These are phyloP conservation scores for Camelus dromedarius DNA, from an alignment of 2,113 vertebrate species.

Conservation along the genomic window DNA sequence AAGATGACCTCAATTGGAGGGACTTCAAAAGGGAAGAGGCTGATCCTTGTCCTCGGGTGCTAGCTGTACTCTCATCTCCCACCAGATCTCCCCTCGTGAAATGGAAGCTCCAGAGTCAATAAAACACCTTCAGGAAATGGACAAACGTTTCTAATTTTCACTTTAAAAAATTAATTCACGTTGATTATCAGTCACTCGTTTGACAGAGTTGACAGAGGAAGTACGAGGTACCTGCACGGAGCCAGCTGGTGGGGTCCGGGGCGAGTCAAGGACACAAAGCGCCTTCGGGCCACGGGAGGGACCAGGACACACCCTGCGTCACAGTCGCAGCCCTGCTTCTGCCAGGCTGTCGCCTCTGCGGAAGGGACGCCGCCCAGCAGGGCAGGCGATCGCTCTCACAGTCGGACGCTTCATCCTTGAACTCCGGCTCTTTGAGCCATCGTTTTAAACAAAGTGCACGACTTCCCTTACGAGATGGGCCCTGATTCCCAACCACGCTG, in stretches of 20 bases:
- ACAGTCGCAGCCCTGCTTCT: too few species aligned
- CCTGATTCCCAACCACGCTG: fast-evolving
- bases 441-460: neutral
- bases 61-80: fast-evolving
- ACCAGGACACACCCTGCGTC: too few species aligned
- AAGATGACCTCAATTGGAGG: neutral
- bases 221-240: fast-evolving
- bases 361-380: fast-evolving
- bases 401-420: fast-evolving
- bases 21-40: fast-evolving
- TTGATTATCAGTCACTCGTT: too few species aligned
- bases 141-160: neutral
- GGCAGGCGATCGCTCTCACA: neutral
- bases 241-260: fast-evolving
- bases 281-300: too few species aligned
- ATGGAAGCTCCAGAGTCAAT: neutral
- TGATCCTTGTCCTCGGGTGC: fast-evolving
- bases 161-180: neutral
- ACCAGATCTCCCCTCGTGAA: neutral
- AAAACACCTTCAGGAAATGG: neutral
- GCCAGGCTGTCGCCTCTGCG: fast-evolving
- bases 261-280: neutral
- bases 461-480: fast-evolving
- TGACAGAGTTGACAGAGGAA: neutral
- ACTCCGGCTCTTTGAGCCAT: neutral